phyloP scores from a whole-genome alignment of 2,113 vertebrate species.

The Pelusios castaneus region DNA sequence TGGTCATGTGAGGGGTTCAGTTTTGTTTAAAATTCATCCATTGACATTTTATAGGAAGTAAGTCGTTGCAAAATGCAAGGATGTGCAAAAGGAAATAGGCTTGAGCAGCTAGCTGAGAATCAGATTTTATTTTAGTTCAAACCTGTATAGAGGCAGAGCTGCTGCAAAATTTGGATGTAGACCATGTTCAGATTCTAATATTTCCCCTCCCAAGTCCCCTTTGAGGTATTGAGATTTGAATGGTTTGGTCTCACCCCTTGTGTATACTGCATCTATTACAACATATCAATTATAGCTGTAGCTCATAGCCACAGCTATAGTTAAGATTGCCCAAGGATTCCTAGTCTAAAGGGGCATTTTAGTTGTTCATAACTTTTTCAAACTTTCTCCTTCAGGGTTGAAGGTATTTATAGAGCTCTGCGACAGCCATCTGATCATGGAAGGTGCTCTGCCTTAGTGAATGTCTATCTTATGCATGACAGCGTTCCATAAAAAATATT shows the following conservation, averaged over 20 bases:
- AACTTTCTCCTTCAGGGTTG: not conserved
- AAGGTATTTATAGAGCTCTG: not conserved
- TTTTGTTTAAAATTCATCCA: not conserved
- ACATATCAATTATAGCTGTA: not conserved
- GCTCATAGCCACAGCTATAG: not conserved
- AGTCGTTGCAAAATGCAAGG: not conserved
- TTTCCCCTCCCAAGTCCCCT: not conserved
- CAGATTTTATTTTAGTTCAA: not conserved
- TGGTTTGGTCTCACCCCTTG: not conserved
- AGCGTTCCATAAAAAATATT: not conserved
- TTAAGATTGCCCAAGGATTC: not conserved
- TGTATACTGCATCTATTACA: not conserved
- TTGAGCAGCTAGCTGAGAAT: not conserved
- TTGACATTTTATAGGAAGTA: not conserved
- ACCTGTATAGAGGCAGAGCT: not conserved
- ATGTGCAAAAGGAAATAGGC: fast-evolving
- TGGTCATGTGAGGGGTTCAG: not conserved
- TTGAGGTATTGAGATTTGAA: not conserved
- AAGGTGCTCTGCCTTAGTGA: not conserved
- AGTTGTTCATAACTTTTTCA: not conserved
- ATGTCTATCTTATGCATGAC: fast-evolving
- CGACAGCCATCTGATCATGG: not conserved
- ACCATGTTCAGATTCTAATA: not conserved
- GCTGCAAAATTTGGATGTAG: not conserved
- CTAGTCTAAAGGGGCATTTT: not conserved